Base-by-base conservation (phyloP, 2,888 invertebrate species). In the Cryptus armator region DNA sequence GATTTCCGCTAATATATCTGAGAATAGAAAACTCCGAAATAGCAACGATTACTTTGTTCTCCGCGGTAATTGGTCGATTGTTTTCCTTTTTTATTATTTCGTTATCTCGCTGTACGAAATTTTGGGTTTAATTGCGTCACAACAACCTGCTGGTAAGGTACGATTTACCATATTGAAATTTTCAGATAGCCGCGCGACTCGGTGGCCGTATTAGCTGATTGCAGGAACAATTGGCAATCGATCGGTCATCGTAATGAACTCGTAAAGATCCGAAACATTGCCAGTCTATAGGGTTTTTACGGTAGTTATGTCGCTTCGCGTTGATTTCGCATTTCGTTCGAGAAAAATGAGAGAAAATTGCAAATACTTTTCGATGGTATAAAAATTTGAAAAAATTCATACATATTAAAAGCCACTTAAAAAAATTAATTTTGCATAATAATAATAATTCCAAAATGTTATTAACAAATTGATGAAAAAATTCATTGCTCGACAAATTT, bases 161-260 rank as follows among this genome's bases (percentile, higher is more conserved):
- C 76, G 80, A 19, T 59, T 66, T 83, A 48, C 9, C 66, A 53
- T 46, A 48, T 84, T 76, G 24, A 81, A 72, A 56, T 14, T 81
- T 76, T 44, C 51, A 80, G 44, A n/a, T 46, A 75, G 81, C 70
- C 24, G 44, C 76, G 71, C 70, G 76, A 12, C 59, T 82, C 72
- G 51, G 48, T 71, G 44, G 70, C 53, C 62, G 53, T 76, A 66
- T 12, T 67, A 66, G 88, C 87, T 89, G 87, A 90, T 92, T 91
- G 92, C 92, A 90, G 92, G 92, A 86, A 44, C 91, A 88, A 90
- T 92, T 89, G 89, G 88, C 83, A 12, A 64, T 75, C 67, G 81
- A 81, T 81, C 80, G 66, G 67, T 83, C 62, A 64, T 83, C 79
- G 70, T 75, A 72, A 64, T 74, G 62, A 77, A 56, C n/a, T 67